Base-by-base conservation (phyloP, 2,888 invertebrate species). In the Conus canariensis region DNA sequence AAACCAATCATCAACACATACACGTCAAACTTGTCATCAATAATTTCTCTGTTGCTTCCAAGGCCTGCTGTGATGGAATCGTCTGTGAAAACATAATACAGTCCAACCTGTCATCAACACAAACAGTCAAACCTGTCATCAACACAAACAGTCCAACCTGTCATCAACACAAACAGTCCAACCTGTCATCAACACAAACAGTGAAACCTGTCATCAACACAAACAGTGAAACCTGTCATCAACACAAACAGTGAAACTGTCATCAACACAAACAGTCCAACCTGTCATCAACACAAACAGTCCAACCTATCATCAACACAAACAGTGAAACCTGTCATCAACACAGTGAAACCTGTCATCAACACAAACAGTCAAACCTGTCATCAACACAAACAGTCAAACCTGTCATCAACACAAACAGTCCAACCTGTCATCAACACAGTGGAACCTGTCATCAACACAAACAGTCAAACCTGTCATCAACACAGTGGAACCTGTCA, bases 61-160 rank as follows among this genome's bases (percentile, higher is more conserved):
- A n/a, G n/a, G n/a, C n/a, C n/a, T n/a, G n/a, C n/a, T n/a, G n/a
- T n/a, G n/a, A n/a, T n/a, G n/a, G n/a, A n/a, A 91, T 87, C 30
- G 93, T 93, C 94, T 94, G 90, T 9, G 74, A 70, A 0, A 4
- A 89, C 70, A 70, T 7, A 5, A 64, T 1, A 45, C 45, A 45
- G 45, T 45, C 45, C 30, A 89, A 82, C 19, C 30, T 8, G 22
- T 30, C 80, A 80, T 30, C 80, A 45, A 45, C 45, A 45, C 45
- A 45, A 45, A 45, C 45, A 45, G 45, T 45, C 45, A 60, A 89
- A 82, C 19, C 30, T 8, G 22, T 30, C 80, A 80, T 30, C 80
- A 45, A 45, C 45, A 45, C 45, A 45, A 2, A 45, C 45, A 45
- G 45, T 45, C n/a, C n/a, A n/a, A n/a, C n/a, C n/a, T n/a, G n/a